A percentile compares a stretch with the other conserved stretches of the same genome.
Evolutionary conservation across 2,888 invertebrate genomes (phyloP).

Genomic region (Patella pellucida): DNA sequence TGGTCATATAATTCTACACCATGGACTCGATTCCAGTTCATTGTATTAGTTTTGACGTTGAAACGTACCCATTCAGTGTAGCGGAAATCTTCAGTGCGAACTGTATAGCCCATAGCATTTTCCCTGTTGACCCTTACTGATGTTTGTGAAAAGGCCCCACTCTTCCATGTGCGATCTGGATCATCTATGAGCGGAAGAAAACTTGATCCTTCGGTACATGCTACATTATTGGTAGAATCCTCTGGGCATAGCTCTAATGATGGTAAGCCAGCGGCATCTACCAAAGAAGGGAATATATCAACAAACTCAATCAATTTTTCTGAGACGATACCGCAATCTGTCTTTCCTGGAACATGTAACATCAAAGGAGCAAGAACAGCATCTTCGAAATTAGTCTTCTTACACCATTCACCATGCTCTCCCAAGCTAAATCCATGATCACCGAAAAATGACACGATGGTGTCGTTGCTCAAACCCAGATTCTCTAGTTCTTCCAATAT

Average conservation of each 20-base stretch:
- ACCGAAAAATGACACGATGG: slow-evolving; percentile 43
- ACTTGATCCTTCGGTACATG: slow-evolving; percentile 46
- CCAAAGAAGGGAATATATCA: slow-evolving; percentile 51
- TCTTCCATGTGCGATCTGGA: slow-evolving; percentile 29
- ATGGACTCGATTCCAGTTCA: slow-evolving; percentile 85
- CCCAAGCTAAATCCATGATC: slow-evolving; percentile 53
- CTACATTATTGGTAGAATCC: slow-evolving; percentile 27
- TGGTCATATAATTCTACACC: slow-evolving; percentile 85
- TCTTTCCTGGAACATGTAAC: slow-evolving; percentile 45
- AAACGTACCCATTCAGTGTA: slow-evolving; percentile 31
- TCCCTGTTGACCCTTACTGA: slow-evolving; percentile 27
- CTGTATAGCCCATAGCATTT: slow-evolving; percentile 48
- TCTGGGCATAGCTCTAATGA: slow-evolving; percentile 37
- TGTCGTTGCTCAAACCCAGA: slow-evolving; percentile 38
- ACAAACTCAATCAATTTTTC: slow-evolving; percentile 48
- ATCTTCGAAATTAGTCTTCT: slow-evolving; percentile 49
- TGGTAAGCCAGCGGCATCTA: slow-evolving; percentile 45
- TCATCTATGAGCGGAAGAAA: slow-evolving; percentile 38
- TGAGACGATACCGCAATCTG: slow-evolving; percentile 39
- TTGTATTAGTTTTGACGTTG: slow-evolving; percentile 71
- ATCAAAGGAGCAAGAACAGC: slow-evolving; percentile 49
- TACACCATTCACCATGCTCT: slow-evolving; percentile 48
- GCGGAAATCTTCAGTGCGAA: slow-evolving; percentile 31
- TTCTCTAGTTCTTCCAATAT: slow-evolving; percentile 33
- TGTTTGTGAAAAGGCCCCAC: slow-evolving; percentile 39